Evolutionary conservation across 2,113 vertebrate genomes (phyloP).

Genomic region (Nycticryphes semicollaris): DNA sequence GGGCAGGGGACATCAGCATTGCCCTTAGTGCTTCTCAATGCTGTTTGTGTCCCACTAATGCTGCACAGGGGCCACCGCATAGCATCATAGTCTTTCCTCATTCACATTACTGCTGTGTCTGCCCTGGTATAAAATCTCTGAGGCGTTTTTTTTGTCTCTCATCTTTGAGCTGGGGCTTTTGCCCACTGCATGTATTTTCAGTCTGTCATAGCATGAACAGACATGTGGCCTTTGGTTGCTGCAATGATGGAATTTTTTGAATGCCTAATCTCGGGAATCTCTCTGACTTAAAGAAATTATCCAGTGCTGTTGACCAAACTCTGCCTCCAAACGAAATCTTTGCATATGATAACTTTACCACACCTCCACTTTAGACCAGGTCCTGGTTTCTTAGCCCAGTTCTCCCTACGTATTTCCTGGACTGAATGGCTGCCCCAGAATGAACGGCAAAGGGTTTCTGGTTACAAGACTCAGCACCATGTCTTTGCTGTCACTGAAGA

Average conservation of each 20-base stretch:
- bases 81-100: neutral
- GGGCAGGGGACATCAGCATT: no score
- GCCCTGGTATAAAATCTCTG: neutral
- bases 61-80: fast-evolving
- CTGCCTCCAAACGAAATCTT: neutral
- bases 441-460: neutral
- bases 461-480: neutral
- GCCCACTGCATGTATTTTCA: neutral
- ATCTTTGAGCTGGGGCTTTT: neutral
- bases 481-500: neutral
- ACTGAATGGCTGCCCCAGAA: neutral
- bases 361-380: fast-evolving
- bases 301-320: neutral
- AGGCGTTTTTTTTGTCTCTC: neutral
- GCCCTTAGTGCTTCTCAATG: fast-evolving
- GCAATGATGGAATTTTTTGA: neutral
- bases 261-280: neutral
- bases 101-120: neutral
- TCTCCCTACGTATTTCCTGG: neutral
- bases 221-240: neutral
- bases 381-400: neutral
- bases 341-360: neutral
- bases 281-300: neutral
- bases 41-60: neutral
- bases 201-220: neutral